phyloP scores from a whole-genome alignment of 2,797 vertebrate species.

The Clarias platycephalus region DNA sequence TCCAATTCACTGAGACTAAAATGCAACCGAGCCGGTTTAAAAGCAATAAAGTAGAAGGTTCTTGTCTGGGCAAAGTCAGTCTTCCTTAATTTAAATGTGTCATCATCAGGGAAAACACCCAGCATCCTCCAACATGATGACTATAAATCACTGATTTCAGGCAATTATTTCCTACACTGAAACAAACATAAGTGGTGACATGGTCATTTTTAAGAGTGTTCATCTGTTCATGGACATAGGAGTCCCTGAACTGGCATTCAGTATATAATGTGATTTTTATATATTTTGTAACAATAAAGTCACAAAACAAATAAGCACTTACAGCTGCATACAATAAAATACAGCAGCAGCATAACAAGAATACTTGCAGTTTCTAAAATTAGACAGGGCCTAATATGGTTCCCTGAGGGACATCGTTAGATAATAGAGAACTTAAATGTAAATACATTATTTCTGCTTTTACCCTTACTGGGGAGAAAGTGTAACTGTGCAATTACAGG shows the following conservation, averaged over 20 bases:
- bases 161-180: not conserved
- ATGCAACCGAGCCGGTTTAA: not conserved
- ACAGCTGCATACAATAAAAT: not conserved
- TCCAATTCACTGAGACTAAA: not conserved
- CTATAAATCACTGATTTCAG: conserved; percentile 19
- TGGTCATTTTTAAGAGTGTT: not conserved
- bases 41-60: not conserved
- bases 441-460: not conserved
- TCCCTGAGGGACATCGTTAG: not conserved
- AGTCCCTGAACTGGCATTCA: not conserved
- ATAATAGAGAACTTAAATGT: not conserved
- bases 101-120: conserved; percentile 11
- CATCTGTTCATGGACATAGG: not conserved
- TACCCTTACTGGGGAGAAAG: not conserved
- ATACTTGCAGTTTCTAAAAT: not conserved
- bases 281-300: not conserved
- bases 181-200: no score
- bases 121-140: not conserved
- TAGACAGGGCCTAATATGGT: not conserved
- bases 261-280: not conserved
- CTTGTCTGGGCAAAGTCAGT: not conserved
- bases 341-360: not conserved
- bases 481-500: not conserved
- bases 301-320: not conserved
- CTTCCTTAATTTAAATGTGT: not conserved